Percentiles rank a stretch among this genome's conserved stretches.
phyloP scores from a whole-genome alignment of 2,888 invertebrate species.

The Tinea trinotella region DNA sequence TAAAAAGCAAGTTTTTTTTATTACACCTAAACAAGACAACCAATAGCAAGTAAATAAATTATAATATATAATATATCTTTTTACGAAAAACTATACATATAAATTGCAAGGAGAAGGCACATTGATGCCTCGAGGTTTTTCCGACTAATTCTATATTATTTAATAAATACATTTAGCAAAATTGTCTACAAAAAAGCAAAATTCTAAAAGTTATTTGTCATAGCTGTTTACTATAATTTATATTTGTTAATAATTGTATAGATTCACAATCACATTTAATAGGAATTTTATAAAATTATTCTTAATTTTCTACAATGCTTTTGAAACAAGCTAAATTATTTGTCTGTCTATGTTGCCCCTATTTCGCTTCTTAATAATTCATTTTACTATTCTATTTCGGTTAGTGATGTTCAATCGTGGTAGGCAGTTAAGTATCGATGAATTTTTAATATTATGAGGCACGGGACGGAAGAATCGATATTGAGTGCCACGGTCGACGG shows the following conservation, averaged over 20 bases:
- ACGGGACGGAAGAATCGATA: constrained; percentile 67
- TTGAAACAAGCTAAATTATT: neutral
- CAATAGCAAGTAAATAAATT: too few relatives aligned
- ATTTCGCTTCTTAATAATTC: neutral
- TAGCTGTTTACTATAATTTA: neutral
- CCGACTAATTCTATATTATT: neutral
- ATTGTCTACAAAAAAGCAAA: neutral
- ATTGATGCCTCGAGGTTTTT: neutral
- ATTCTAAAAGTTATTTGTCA: neutral
- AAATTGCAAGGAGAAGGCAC: neutral
- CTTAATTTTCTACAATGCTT: neutral
- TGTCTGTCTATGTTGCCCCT: neutral
- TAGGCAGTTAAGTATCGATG: constrained; percentile 53
- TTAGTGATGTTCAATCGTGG: constrained; percentile 40
- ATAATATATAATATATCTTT: neutral
- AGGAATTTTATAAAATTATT: constrained; percentile 7
- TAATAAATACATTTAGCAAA: neutral
- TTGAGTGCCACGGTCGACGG: constrained; percentile 23
- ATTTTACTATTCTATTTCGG: constrained; percentile 30
- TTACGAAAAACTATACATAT: neutral
- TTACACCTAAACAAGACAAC: too few relatives aligned
- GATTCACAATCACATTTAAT: constrained; percentile 6
- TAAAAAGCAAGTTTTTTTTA: too few relatives aligned
- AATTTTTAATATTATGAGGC: constrained; percentile 61
- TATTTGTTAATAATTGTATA: neutral